A percentile compares a stretch with the other conserved stretches of the same genome.
phyloP scores from a whole-genome alignment of 2,888 invertebrate species.

The Troides oblongomaculatus region DNA sequence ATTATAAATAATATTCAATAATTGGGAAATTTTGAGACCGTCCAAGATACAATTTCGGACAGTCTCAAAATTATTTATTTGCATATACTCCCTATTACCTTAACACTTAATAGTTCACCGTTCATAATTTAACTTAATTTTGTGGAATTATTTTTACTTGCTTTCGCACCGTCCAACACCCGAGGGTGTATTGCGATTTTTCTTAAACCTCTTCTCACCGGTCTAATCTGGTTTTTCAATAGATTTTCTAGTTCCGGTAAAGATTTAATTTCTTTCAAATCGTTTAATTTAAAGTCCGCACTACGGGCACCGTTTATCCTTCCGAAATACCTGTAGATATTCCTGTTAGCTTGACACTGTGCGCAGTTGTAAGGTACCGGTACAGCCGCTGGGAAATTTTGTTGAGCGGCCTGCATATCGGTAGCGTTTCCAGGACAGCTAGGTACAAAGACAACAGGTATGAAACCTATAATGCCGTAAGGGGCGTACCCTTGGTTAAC shows the following conservation, averaged over 20 bases:
- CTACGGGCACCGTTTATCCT: slow-evolving; percentile 64
- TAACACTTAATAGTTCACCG: slow-evolving; percentile 23
- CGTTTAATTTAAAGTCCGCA: slow-evolving; percentile 47
- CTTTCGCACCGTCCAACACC: slow-evolving; percentile 47
- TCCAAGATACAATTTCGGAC: slow-evolving; percentile 72
- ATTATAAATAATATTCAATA: slow-evolving; percentile 43
- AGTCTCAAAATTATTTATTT: slow-evolving; percentile 61
- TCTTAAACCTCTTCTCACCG: slow-evolving; percentile 56
- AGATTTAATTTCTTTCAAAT: slow-evolving; percentile 66
- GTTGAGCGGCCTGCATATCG: slow-evolving; percentile 71
- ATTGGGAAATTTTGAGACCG: slow-evolving; percentile 68
- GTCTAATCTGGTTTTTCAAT: slow-evolving; percentile 65
- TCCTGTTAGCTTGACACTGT: slow-evolving; percentile 72
- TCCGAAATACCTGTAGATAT: slow-evolving; percentile 58
- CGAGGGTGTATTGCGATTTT: slow-evolving; percentile 59
- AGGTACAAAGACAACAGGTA: slow-evolving; percentile 86
- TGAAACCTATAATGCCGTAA: slow-evolving; percentile 83
- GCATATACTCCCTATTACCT: slow-evolving; percentile 11
- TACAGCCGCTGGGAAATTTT: slow-evolving; percentile 81
- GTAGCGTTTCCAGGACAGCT: slow-evolving; percentile 80
- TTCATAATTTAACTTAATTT: slow-evolving; percentile 26
- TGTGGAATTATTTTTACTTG: slow-evolving; percentile 11
- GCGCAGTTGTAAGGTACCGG: slow-evolving; percentile 82
- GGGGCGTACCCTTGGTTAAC: slow-evolving; percentile 61
- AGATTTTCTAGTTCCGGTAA: slow-evolving; percentile 61